Evolutionary conservation across 2,113 vertebrate species (phyloP), one percentile per base, ranked within the genome.

Genomic region (Bothrops jararaca): DNA sequence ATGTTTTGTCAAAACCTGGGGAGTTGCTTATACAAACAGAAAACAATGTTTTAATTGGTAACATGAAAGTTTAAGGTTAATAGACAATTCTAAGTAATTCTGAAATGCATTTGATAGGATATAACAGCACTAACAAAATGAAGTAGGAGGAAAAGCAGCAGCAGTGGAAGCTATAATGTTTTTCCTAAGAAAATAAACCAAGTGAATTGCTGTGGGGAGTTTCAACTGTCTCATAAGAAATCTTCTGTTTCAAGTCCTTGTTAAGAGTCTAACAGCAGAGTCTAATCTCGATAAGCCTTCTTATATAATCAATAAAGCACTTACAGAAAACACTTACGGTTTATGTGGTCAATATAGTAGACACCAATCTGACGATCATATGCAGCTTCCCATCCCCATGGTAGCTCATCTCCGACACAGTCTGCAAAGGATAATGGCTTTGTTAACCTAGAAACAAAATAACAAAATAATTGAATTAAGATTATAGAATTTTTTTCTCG

Each of bases 361-460:
- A 98, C 97, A 60, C 98, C 98, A 92, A 98, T 98, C 95, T 98
- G 98, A 90, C 97, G 97, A 94, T 98, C 98, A 23, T 98, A 98
- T 0, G 98, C 97, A 0, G 97, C 98, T 95, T 98, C 98, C 98
- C 98, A 98, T 80, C 98, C 98, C 98, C 97, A 98, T 0, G 98
- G 98, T 48, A 98, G 97, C 92, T 98, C 98, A 97, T 98, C 98
- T 48, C 98, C 98, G 87, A 98, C 98, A 89, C 98, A 98, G 90
- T 98, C 98, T 7, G 98, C 98, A 92, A 98, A 98, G 0, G 98
- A 98, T 96, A 98, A 93, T 88, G 98, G 98, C 93, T 98, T 98
- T 86, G 98, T 98, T 94, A 98, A 96, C 96, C 98, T 98, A 88
- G n/a, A 94, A 95, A 42, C 60, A 95, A 94, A 93, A 95, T 24